Conservation (phyloP, 1,140 invertebrate genomes). For the Anthonomus grandis region DNA sequence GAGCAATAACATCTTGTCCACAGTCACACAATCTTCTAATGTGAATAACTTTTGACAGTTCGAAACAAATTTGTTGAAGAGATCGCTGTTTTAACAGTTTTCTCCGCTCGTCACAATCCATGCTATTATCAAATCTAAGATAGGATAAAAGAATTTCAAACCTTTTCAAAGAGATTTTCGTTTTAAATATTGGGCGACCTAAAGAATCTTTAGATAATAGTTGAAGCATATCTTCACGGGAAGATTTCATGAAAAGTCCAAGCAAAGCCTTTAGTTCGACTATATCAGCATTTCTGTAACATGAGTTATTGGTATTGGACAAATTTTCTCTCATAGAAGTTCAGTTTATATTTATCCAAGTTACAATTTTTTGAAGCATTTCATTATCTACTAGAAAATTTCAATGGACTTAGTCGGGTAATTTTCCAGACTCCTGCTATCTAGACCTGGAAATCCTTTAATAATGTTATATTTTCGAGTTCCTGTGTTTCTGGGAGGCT, state of each 20-base stretch:
- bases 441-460: neutral
- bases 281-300: neutral
- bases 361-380: neutral
- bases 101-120: conserved; percentile 1
- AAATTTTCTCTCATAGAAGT: neutral
- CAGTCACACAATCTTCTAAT: neutral
- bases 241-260: conserved; percentile 9
- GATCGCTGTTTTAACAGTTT: conserved; percentile 5
- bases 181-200: conserved; percentile 13
- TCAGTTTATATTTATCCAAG: neutral
- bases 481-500: neutral
- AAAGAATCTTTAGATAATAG: conserved; percentile 18
- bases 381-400: neutral
- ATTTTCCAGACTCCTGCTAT: neutral
- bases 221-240: conserved; percentile 1
- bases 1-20: conserved; percentile 18
- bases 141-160: conserved; percentile 10
- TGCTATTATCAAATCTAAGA: conserved; percentile 16
- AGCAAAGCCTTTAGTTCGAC: conserved; percentile 7
- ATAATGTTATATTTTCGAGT: neutral
- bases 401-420: neutral
- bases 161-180: conserved; percentile 3
- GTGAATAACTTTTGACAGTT: conserved; percentile 6
- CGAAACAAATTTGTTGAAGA: conserved; percentile 15
- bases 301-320: neutral